phyloP scores from a whole-genome alignment of 1,140 invertebrate species.

The Halyomorpha halys region DNA sequence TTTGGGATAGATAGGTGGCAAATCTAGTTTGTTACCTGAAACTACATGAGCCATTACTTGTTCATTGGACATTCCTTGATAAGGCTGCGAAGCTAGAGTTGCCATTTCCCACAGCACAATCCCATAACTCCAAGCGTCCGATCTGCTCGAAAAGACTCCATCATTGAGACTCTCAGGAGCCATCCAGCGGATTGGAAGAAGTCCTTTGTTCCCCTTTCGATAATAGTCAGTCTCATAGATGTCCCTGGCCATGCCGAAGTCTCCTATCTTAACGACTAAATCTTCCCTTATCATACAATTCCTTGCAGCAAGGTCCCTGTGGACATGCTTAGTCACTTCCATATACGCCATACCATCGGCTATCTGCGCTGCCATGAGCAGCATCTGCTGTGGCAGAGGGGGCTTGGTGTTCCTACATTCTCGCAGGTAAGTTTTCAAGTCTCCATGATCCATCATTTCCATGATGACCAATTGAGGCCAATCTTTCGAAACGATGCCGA shows the following conservation, averaged over 20 bases:
- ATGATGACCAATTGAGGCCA: slow-evolving; percentile 90
- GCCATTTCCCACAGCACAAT: slow-evolving; percentile 98
- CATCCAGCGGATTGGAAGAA: slow-evolving; percentile 79
- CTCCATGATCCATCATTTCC: slow-evolving; percentile 93
- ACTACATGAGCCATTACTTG: slow-evolving; percentile 76
- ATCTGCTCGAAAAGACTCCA: slow-evolving; percentile 81
- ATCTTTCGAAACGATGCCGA: slow-evolving; percentile 88
- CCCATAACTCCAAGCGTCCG: slow-evolving; percentile 95
- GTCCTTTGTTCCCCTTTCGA: slow-evolving; percentile 80
- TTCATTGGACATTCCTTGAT: slow-evolving; percentile 71
- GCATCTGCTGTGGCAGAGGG: slow-evolving; percentile 33
- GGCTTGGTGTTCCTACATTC: slow-evolving; percentile 45
- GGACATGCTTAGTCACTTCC: slow-evolving; percentile 87
- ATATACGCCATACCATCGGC: slow-evolving; percentile 98
- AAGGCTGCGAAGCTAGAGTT: slow-evolving; percentile 94
- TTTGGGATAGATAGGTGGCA: slow-evolving; percentile 84
- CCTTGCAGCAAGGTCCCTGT: slow-evolving; percentile 93
- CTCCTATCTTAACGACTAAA: slow-evolving; percentile 89
- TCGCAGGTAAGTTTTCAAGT: slow-evolving; percentile 84
- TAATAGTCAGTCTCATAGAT: slow-evolving; percentile 97
- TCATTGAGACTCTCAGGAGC: slow-evolving; percentile 92
- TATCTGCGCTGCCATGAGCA: slow-evolving; percentile 90
- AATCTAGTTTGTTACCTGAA: slow-evolving; percentile 78
- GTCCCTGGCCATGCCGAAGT: slow-evolving; percentile 91
- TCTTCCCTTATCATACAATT: slow-evolving; percentile 94